A percentile compares a stretch with the other conserved stretches of the same genome.
Evolutionary conservation across 2,888 invertebrate genomes (phyloP).

Genomic region (Petrolisthes manimaculis): DNA sequence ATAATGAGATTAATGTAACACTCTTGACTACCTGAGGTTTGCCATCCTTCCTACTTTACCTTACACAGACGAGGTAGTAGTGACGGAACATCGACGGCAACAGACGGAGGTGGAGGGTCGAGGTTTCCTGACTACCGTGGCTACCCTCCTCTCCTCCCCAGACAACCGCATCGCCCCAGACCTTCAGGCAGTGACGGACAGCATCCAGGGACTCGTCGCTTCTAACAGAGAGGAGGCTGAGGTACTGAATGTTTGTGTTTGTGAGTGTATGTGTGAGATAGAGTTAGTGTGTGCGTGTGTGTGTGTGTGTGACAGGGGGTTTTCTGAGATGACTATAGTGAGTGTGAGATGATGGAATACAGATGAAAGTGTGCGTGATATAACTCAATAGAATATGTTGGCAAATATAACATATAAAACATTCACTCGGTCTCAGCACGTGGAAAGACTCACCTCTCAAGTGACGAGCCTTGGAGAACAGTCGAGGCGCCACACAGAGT

Average conservation of each 20-base stretch:
- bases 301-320: background rate
- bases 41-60: background rate
- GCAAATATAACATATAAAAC: too few relatives aligned
- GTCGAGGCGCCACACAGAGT: slow-evolving; percentile 77
- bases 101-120: slow-evolving; percentile 59
- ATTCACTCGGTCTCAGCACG: slow-evolving; percentile 74
- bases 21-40: background rate
- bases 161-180: slow-evolving; percentile 36
- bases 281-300: background rate
- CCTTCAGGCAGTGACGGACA: slow-evolving; percentile 44
- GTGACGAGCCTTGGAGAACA: slow-evolving; percentile 81
- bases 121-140: slow-evolving; percentile 55
- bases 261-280: too few relatives aligned
- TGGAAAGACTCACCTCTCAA: slow-evolving; percentile 83
- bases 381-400: too few relatives aligned
- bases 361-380: too few relatives aligned
- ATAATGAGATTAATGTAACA: background rate
- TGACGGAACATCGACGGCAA: slow-evolving; percentile 58
- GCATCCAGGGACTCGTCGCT: slow-evolving; percentile 48
- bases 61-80: slow-evolving; percentile 44
- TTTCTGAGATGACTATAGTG: background rate
- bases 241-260: slow-evolving; percentile 31
- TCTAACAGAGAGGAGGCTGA: slow-evolving; percentile 55
- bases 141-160: slow-evolving; percentile 54
- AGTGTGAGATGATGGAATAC: too few relatives aligned